Base-by-base conservation (phyloP, 2,797 vertebrate genomes). In the Prunella strophiata region DNA sequence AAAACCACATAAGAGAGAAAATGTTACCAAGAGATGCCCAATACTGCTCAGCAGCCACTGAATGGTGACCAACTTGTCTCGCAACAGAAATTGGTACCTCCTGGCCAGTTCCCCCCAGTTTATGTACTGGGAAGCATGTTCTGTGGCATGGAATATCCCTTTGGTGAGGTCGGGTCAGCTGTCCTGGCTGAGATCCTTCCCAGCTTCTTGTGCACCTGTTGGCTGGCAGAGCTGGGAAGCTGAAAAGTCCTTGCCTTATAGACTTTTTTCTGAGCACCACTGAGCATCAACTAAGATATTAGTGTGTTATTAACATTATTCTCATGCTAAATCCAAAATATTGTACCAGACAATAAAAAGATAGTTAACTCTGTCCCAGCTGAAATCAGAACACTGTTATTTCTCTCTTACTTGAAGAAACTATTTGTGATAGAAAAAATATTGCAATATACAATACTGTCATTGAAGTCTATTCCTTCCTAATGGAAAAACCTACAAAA, bases 371-470 rank as follows among this genome's bases (percentile, higher is more conserved):
- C 52, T 29, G 4, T 55, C 7, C 9, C 16, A 20, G 19, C 26
- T 62, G 36, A 82, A 89, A 62, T 6, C 26, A 68, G 13, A 11
- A 27, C 18, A 34, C 10, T 61, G 7, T 7, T 67, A 72, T 92
- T 97, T 96, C 72, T 93, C 47, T 73, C 66, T 91, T 93, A 89
- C 59, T 52, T 40, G 88, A 95, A 96, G 73, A 59, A 96, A 88
- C 7, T 85, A 73, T 85, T 93, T 88, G 52, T 83, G 71, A 74
- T 83, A 74, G 42, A 82, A 93, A 94, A 96, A 87, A 89, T 65
- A 85, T 27, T 86, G 19, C 26, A 29, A 87, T 89, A 65, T 54
- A 48, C 21, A 96, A 27, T 72, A 74, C 85, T 47, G 47, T 76
- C 77, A 88, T 73, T 95, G 68, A 91, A 84, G 34, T 91, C n/a